Base-by-base conservation (phyloP, 1,140 invertebrate species). In the Caerostris darwini region DNA sequence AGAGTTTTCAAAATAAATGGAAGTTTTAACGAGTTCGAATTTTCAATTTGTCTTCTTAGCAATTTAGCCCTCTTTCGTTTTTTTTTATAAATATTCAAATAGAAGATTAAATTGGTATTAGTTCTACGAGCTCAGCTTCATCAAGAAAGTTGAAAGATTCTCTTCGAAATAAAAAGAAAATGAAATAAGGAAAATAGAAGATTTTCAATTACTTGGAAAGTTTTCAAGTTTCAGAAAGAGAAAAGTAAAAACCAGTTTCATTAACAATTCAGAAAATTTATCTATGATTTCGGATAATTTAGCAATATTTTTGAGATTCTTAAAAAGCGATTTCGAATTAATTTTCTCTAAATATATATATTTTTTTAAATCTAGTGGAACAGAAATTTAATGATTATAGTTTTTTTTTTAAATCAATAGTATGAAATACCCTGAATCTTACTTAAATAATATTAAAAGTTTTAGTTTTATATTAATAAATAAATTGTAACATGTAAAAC, bases 21-120 rank as follows among this genome's bases (percentile, higher is more conserved):
- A 87, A 93, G 64, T 93, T 93, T 87, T 93, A 93, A 93, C 77
- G 92, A 93, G 90, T 91, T 61, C 7, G 3, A 19, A 14, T 58
- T 85, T 34, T 58, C 54, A 85, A 59, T 85, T 85, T 85, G 57
- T 57, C 83, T 56, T 61, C 8, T 14, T 59, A n/a, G 58, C 67
- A 85, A 85, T 85, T 85, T 92, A 10, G 34, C 4, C 19, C 59
- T 34, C 54, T 50, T 82, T 91, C 53, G 82, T 81, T 81, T 82
- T 67, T 59, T 10, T 64, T 34, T 54, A 82, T 91, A 71, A 82
- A 85, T 85, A 85, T 58, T 85, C 71, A 56, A 58, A 56, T 77
- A 71, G 50, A 69, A 57, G n/a, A 71, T 81, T 81, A 91, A 69
- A 92, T 61, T n/a, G 34, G 50, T 85, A 64, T 85, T 85, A 82